Base-by-base conservation (phyloP, 2,888 invertebrate species). In the Chrysopilus asiliformis region DNA sequence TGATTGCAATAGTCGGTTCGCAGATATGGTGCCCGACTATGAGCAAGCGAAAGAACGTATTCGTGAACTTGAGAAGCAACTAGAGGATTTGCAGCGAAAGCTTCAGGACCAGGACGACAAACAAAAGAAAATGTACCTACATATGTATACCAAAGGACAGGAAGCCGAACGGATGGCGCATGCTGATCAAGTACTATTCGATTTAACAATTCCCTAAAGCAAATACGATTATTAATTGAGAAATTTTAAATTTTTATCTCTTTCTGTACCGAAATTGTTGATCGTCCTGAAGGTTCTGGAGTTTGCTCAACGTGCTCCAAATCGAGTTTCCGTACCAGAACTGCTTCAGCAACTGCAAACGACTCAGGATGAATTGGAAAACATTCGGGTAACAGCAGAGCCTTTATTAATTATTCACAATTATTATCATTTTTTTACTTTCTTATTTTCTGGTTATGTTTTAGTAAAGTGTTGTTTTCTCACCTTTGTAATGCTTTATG, bases 361-460 rank as follows among this genome's bases (percentile, higher is more conserved):
- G 47, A 85, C 86, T 18, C 83, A 84, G 67, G 79, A 76, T 26
- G 86, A 87, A 68, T 71, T 87, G 62, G 85, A 86, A 62, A 85
- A 83, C 65, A 75, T 87, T 56, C 79, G 83, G 77, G 86, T 86
- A 69, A 72, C 71, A 54, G n/a, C 28, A 22, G 9, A 16, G 16
- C 10, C 8, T 24, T 26, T 25, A 34, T n/a, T 24, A 33, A n/a
- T n/a, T n/a, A n/a, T n/a, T n/a, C n/a, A n/a, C n/a, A n/a, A n/a
- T 32, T 10, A 32, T 32, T 32, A 18, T 46, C 59, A 45, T 55
- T 58, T 45, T 44, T 56, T 39, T 60, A 58, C 52, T 55, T 56
- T 43, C 18, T 17, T 15, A 19, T 12, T 32, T 37, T 15, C 26
- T 16, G 27, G n/a, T n/a, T n/a, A n/a, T n/a, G n/a, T n/a, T n/a